These are phyloP conservation scores for Dermatophagoides farinae DNA, from an alignment of 1,140 invertebrate genomes.

Conservation along the genomic window DNA sequence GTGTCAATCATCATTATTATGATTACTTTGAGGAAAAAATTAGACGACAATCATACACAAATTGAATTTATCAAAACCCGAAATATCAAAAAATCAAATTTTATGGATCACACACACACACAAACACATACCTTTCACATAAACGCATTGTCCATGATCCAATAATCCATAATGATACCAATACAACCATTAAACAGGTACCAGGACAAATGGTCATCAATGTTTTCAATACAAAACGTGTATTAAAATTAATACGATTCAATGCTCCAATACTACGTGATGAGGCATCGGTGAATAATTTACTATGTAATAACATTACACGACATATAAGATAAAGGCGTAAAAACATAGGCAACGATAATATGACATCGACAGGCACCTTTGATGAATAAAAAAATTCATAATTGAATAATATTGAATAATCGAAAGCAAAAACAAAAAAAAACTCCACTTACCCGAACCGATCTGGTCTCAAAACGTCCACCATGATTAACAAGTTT, in stretches of 20 bases:
- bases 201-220: conserved; percentile 97
- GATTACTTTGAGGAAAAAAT: no score
- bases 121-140: conserved; percentile 81
- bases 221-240: conserved; percentile 94
- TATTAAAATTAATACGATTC: conserved; percentile 99
- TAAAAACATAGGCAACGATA: conserved; percentile 97
- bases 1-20: no score
- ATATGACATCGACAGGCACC: conserved; percentile 81
- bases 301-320: conserved; percentile 96
- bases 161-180: conserved; percentile 98
- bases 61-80: no score
- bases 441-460: not conserved
- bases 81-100: no score
- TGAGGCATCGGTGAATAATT: conserved; percentile 97
- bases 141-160: conserved; percentile 94
- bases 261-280: conserved; percentile 58
- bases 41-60: no score
- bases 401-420: not conserved
- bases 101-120: no score
- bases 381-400: conserved; percentile 30
- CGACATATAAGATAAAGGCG: conserved; percentile 95
- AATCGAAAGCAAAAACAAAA: not conserved
- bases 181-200: conserved; percentile 83
- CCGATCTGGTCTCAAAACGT: conserved; percentile 36
- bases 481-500: conserved; percentile 78